Conservation (phyloP, 23 tunicate species). For the Ascidia mentula region DNA sequence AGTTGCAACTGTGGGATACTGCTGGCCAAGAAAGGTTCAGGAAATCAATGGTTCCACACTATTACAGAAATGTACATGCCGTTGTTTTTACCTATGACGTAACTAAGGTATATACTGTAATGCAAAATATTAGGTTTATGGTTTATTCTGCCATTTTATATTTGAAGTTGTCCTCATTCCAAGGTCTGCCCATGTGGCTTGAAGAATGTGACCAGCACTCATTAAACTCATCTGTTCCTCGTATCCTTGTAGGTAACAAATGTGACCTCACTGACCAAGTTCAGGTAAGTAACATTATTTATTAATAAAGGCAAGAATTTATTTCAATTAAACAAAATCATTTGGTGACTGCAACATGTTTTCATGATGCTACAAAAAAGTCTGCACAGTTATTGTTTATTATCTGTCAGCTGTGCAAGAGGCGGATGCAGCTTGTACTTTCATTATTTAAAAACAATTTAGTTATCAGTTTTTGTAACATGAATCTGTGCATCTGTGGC, state of each 20-base stretch:
- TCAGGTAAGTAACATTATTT: slow-evolving; percentile 42
- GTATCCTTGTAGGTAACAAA: slow-evolving; percentile 90
- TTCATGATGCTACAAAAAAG: too few species aligned
- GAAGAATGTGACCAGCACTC: slow-evolving; percentile 84
- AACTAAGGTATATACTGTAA: slow-evolving; percentile 46
- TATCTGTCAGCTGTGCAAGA: too few species aligned
- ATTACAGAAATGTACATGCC: slow-evolving; percentile 96
- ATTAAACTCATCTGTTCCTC: slow-evolving; percentile 54
- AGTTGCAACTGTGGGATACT: slow-evolving; percentile 97
- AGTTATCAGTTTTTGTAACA: too few species aligned
- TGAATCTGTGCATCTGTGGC: not conserved
- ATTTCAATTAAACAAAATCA: too few species aligned
- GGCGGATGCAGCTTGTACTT: too few species aligned
- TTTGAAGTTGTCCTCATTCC: slow-evolving; percentile 41
- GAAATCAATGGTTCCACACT: slow-evolving; percentile 98
- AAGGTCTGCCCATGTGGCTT: slow-evolving; percentile 75
- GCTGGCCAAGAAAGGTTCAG: slow-evolving; percentile 98
- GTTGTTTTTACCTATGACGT: slow-evolving; percentile 97
- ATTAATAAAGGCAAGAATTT: too few species aligned
- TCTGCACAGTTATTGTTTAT: too few species aligned
- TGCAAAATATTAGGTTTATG: not conserved
- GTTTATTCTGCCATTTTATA: not conserved
- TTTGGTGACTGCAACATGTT: too few species aligned
- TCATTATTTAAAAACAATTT: too few species aligned
- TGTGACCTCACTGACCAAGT: slow-evolving; percentile 52